Evolutionary conservation across 2,797 vertebrate genomes (phyloP).

Genomic region (Calcarius lapponicus): DNA sequence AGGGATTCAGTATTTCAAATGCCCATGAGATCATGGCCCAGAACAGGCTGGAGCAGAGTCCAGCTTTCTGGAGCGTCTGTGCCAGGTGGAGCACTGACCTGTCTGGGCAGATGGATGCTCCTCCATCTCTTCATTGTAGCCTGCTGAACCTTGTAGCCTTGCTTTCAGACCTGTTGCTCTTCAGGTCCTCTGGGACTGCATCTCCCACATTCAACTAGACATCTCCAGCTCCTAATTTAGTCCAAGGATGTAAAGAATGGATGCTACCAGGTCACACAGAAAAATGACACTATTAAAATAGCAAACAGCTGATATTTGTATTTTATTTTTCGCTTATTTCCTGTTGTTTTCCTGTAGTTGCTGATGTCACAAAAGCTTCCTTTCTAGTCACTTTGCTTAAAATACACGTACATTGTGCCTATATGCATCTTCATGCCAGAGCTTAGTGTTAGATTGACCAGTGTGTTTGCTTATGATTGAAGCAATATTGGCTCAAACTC

Average conservation of each 20-base stretch:
- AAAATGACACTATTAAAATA: conserved; percentile 8
- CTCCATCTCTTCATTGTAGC: neutral
- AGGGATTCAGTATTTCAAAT: neutral
- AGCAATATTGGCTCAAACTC: neutral
- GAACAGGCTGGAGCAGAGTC: neutral
- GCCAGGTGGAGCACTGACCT: neutral
- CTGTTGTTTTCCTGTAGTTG: neutral
- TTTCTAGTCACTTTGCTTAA: neutral
- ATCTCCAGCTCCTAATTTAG: conserved; percentile 17
- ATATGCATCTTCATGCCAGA: neutral
- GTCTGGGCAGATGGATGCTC: neutral
- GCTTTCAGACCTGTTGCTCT: neutral
- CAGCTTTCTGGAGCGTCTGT: neutral
- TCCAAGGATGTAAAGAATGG: neutral
- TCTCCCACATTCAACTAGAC: neutral
- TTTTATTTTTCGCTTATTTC: conserved; percentile 53
- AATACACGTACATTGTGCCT: neutral
- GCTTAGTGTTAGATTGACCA: neutral
- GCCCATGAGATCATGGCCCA: neutral
- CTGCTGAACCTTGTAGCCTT: neutral
- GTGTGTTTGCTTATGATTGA: neutral
- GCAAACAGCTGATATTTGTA: neutral
- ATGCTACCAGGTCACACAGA: neutral
- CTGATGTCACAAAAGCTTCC: conserved; percentile 30
- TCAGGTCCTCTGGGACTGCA: neutral